Evolutionary conservation across 37 sponge, comb jelly and placozoan genomes (phyloP).

Genomic region (Geodia barretti): DNA sequence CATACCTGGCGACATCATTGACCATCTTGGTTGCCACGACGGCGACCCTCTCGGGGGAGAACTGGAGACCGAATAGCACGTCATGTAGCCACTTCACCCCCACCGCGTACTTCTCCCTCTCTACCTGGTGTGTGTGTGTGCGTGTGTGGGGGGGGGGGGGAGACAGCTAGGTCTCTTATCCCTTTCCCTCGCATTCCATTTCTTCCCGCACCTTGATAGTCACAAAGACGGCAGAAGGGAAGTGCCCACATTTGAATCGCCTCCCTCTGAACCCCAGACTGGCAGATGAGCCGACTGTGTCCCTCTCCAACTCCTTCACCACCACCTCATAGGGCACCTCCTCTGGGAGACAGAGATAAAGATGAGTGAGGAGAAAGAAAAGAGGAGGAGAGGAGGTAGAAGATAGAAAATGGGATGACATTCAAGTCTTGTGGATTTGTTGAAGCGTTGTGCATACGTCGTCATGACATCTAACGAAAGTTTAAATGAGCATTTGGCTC

Average conservation of each 20-base stretch:
- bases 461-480: no score
- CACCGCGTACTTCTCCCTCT: slow-evolving; percentile 55
- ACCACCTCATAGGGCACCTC: slow-evolving; percentile 69
- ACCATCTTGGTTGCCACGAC: slow-evolving; percentile 76
- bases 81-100: slow-evolving; percentile 79
- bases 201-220: slow-evolving; percentile 48
- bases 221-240: slow-evolving; percentile 49
- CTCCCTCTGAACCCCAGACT: slow-evolving; percentile 38
- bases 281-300: slow-evolving; percentile 46
- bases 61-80: slow-evolving; percentile 56
- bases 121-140: slow-evolving; percentile 72
- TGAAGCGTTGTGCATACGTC: no score
- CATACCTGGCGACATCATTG: slow-evolving; percentile 71
- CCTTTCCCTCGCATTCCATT: no score
- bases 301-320: slow-evolving; percentile 62
- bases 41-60: slow-evolving; percentile 61
- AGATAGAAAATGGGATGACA: no score
- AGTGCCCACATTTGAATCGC: slow-evolving; percentile 31
- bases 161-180: no score
- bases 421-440: no score
- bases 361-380: neutral
- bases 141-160: no score
- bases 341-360: slow-evolving; percentile 16
- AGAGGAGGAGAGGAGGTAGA: slow-evolving; percentile 5
- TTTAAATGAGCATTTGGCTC: no score